Conservation (phyloP, 1,140 invertebrate species). For the Drosophila bocki region DNA sequence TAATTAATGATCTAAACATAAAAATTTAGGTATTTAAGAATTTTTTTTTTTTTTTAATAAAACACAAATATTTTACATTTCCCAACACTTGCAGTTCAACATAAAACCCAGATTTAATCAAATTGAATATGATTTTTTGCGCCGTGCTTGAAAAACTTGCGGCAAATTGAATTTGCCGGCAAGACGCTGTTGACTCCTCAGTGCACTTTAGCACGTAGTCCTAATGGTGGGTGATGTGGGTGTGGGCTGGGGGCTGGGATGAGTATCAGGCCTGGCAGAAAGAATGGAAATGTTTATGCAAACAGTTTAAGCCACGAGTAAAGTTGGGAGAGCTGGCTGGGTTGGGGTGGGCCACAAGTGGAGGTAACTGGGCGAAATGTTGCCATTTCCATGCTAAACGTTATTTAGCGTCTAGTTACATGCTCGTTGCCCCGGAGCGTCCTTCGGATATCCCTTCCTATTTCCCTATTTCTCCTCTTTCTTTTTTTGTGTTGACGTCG, state of each 20-base stretch:
- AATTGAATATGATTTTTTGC: neutral
- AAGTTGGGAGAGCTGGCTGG: constrained; percentile 4
- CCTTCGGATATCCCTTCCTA: constrained; percentile 20
- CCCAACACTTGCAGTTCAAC: no score
- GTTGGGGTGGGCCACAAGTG: constrained; percentile 6
- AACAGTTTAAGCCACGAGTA: constrained; percentile 65
- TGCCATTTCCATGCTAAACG: constrained; percentile 76
- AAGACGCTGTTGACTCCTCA: constrained; percentile 50
- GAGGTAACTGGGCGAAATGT: constrained; percentile 27
- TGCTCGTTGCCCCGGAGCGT: constrained; percentile 40
- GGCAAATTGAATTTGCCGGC: constrained; percentile 68
- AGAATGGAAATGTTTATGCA: constrained; percentile 66
- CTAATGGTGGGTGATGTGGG: constrained; percentile 22
- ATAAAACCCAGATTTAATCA: neutral
- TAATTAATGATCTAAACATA: no score
- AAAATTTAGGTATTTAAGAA: no score
- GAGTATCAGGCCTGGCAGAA: constrained; percentile 14
- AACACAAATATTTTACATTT: no score
- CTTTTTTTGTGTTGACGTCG: neutral
- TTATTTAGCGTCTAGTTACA: constrained; percentile 71
- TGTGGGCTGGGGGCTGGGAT: neutral
- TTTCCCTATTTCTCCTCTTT: neutral
- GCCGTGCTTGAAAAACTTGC: constrained; percentile 39
- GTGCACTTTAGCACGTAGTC: constrained; percentile 74
- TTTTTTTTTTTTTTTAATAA: no score